These are phyloP conservation scores for Pelmatolapia mariae DNA, from an alignment of 2,113 vertebrate genomes.

Conservation along the genomic window DNA sequence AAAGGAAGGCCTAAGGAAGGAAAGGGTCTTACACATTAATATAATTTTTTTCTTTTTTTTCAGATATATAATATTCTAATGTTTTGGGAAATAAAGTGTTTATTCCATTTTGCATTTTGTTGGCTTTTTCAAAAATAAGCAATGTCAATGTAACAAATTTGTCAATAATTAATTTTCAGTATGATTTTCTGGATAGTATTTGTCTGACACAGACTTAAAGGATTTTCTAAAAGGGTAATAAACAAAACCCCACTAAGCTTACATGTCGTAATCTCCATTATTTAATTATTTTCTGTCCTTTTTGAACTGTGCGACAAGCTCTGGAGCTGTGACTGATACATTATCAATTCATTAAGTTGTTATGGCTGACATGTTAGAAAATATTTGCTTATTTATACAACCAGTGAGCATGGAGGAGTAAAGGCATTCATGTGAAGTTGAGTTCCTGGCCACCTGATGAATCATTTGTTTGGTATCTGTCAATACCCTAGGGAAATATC, in stretches of 20 bases:
- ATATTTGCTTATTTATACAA: neutral
- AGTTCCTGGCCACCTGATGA: neutral
- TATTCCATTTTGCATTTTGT: neutral
- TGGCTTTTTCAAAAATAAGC: neutral
- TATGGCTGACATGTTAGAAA: neutral
- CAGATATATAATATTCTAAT: neutral
- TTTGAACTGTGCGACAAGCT: neutral
- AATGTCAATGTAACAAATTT: neutral
- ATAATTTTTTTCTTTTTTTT: fast-evolving
- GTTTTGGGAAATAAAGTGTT: neutral
- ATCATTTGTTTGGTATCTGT: neutral
- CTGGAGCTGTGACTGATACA: neutral
- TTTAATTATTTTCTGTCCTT: neutral
- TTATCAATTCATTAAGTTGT: neutral
- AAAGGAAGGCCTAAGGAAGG: neutral
- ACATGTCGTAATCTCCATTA: neutral
- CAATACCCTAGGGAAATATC: neutral
- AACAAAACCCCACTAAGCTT: neutral
- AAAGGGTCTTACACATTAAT: neutral
- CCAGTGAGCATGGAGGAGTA: neutral
- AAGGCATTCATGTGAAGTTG: neutral
- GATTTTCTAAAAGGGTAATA: neutral
- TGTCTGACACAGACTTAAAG: neutral
- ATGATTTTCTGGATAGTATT: neutral
- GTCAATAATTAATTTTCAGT: neutral